Evolutionary conservation across 2,888 invertebrate genomes (phyloP).

Genomic region (Melangyna quadrimaculata): DNA sequence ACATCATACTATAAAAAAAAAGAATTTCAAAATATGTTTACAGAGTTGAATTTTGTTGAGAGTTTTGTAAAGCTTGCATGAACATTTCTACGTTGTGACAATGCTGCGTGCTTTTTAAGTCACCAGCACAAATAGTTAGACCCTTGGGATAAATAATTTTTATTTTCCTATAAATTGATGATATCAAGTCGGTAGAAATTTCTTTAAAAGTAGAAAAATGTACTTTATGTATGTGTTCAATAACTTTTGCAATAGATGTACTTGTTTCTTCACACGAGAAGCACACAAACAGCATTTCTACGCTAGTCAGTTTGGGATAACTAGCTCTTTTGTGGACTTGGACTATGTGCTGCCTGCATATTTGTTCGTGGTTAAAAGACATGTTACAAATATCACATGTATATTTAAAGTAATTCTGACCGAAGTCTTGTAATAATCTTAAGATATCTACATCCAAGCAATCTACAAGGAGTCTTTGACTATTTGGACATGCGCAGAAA

Average conservation of each 20-base stretch:
- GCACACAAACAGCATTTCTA: constrained; percentile 15
- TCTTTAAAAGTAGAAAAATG: background rate
- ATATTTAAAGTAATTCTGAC: background rate
- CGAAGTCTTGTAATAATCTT: constrained; percentile 15
- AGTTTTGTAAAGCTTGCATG: background rate
- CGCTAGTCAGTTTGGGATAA: background rate
- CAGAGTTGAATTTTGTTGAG: background rate
- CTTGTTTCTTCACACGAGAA: background rate
- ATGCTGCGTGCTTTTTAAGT: background rate
- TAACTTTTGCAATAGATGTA: background rate
- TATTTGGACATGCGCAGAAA: constrained; percentile 31
- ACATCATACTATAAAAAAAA: background rate
- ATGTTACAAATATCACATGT: constrained; percentile 14
- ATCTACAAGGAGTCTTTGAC: constrained; percentile 19
- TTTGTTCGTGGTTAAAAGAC: background rate
- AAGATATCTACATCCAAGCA: constrained; percentile 23
- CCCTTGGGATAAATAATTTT: constrained; percentile 9
- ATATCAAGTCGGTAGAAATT: background rate
- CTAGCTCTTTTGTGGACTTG: background rate
- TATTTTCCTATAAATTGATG: constrained; percentile 1
- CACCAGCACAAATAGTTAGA: background rate
- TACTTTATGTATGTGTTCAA: constrained; percentile 11
- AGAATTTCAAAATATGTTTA: background rate
- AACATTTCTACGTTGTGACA: background rate
- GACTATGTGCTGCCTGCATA: constrained; percentile 19